Evolutionary conservation across 37 sponge, comb jelly and placozoan species (phyloP).

Genomic region (Petrosia ficiformis): DNA sequence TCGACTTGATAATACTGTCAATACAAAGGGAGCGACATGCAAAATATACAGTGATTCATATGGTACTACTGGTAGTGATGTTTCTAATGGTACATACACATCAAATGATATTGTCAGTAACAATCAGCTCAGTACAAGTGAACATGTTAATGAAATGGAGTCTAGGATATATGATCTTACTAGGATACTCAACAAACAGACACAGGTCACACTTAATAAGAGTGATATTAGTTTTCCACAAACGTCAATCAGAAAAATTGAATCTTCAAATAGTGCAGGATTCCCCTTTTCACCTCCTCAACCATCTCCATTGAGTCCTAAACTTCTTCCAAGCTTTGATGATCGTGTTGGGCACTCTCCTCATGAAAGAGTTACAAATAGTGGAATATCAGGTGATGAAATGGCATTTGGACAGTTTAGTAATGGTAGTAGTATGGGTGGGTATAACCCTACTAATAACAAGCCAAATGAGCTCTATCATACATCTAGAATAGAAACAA

Average conservation of each 20-base stretch:
- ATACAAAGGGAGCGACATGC: too few species aligned
- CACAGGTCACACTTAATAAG: not conserved
- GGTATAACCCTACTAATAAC: too few species aligned
- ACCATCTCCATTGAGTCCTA: constrained; percentile 44
- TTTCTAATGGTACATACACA: not conserved
- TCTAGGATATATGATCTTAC: too few species aligned
- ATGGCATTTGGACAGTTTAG: too few species aligned
- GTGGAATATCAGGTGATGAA: constrained; percentile 22
- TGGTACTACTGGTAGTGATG: not conserved
- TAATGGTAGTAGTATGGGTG: too few species aligned
- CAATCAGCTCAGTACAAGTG: not conserved
- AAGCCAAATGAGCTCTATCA: too few species aligned
- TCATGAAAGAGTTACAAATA: too few species aligned
- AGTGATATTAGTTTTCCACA: not conserved
- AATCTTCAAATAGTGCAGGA: not conserved
- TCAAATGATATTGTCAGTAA: not conserved
- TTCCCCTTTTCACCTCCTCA: constrained; percentile 53
- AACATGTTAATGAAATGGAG: not conserved
- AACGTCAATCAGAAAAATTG: not conserved
- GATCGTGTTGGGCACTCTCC: too few species aligned
- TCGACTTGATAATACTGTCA: not conserved
- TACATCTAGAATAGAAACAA: too few species aligned
- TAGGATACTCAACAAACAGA: too few species aligned
- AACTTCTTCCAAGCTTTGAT: too few species aligned
- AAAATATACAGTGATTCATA: too few species aligned